A percentile compares a stretch with the other conserved stretches of the same genome.
phyloP scores from a whole-genome alignment of 2,888 invertebrate species.

The Rhogogaster chlorosoma region DNA sequence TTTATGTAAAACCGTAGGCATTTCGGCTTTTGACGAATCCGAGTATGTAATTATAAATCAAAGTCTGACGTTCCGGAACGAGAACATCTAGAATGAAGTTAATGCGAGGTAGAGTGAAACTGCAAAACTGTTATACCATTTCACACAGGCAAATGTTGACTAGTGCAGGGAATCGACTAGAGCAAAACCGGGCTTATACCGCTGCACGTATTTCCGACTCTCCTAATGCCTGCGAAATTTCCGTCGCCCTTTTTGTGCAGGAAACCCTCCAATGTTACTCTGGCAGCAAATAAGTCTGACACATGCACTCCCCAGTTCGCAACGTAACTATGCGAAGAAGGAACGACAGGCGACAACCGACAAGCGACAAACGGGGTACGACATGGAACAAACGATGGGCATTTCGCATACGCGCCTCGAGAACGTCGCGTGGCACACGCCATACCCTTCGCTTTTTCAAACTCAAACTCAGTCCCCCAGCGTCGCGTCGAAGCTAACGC shows the following conservation, averaged over 20 bases:
- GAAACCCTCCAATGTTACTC: conserved; percentile 41
- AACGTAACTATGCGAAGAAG: conserved; percentile 28
- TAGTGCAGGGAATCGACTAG: neutral
- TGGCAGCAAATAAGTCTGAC: conserved; percentile 53
- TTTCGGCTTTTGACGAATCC: neutral
- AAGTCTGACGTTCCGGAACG: neutral
- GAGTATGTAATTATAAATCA: neutral
- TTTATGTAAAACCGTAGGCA: neutral
- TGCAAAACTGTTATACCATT: conserved; percentile 10
- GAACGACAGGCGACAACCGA: conserved; percentile 44
- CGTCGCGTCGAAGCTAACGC: conserved; percentile 5
- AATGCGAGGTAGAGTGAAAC: neutral
- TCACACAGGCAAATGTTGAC: conserved; percentile 38
- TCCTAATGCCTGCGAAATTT: conserved; percentile 29
- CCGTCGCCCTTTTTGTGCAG: conserved; percentile 30
- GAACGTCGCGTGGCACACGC: conserved; percentile 30
- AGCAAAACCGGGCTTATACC: conserved; percentile 6
- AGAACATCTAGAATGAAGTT: neutral
- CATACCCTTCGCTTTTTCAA: conserved; percentile 45
- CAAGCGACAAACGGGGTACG: conserved; percentile 45
- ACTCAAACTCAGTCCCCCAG: conserved; percentile 28
- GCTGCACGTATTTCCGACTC: conserved; percentile 16
- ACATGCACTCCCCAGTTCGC: conserved; percentile 48
- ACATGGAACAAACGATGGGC: conserved; percentile 45
- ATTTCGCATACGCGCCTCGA: conserved; percentile 45